Percentiles rank a stretch among this genome's conserved stretches.
phyloP scores from a whole-genome alignment of 2,888 invertebrate species.

The Platypus cylindrus region DNA sequence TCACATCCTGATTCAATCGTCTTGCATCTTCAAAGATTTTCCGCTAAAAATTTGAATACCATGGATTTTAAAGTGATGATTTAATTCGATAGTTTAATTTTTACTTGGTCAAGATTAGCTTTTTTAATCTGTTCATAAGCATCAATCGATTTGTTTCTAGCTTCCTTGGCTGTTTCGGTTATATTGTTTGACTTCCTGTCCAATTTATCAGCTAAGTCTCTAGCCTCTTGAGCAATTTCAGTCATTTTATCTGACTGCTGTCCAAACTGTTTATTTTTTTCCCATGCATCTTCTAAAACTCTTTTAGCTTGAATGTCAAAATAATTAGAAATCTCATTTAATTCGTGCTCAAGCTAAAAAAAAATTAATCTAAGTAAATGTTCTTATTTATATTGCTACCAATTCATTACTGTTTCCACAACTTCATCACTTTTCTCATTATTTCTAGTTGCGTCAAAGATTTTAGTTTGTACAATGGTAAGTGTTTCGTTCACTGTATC shows the following conservation, averaged over 20 bases:
- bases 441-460: conserved; percentile 42
- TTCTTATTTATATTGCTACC: neutral
- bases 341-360: conserved; percentile 10
- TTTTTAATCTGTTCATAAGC: conserved; percentile 74
- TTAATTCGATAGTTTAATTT: neutral
- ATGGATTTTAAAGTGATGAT: too few species aligned
- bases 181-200: conserved; percentile 69
- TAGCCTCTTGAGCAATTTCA: conserved; percentile 77
- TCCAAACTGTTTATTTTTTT: conserved; percentile 72
- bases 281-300: conserved; percentile 67
- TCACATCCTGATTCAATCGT: conserved; percentile 51
- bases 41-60: neutral
- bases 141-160: conserved; percentile 67
- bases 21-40: conserved; percentile 44
- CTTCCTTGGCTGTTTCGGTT: conserved; percentile 61
- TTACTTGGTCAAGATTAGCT: conserved; percentile 26
- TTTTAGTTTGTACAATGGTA: conserved; percentile 16
- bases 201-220: conserved; percentile 66
- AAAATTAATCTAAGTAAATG: neutral
- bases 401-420: conserved; percentile 29
- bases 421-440: conserved; percentile 51
- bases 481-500: conserved; percentile 35
- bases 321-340: conserved; percentile 35
- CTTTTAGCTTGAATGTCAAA: conserved; percentile 73
- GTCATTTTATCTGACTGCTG: conserved; percentile 89